Conservation (phyloP, 2,113 vertebrate species). For the Corythornis madagascariensis region DNA sequence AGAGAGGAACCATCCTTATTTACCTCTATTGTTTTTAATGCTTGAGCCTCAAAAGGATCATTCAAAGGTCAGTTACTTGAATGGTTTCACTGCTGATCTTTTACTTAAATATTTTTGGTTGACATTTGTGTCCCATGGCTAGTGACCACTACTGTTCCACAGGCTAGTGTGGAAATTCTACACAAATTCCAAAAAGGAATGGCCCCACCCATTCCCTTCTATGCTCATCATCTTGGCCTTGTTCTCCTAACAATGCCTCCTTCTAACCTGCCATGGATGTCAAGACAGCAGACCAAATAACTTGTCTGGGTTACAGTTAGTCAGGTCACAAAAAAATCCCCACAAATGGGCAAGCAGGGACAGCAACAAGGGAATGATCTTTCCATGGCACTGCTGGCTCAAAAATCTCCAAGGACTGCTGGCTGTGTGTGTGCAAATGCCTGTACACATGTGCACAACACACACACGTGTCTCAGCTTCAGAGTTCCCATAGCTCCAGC, state of each 20-base stretch:
- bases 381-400: background rate
- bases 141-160: background rate
- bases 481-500: background rate
- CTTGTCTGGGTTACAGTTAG: background rate
- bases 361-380: background rate
- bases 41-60: background rate
- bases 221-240: background rate
- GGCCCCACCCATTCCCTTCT: background rate
- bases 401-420: background rate
- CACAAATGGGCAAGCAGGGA: accelerated
- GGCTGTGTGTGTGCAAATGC: too few species aligned
- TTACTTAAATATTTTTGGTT: background rate
- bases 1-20: background rate
- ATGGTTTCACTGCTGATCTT: background rate
- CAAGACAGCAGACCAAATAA: background rate
- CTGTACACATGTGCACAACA: too few species aligned
- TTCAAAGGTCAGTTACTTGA: background rate
- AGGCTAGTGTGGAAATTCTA: background rate
- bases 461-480: background rate
- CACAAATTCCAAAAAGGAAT: background rate
- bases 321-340: background rate
- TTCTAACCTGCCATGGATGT: background rate
- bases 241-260: background rate
- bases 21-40: background rate
- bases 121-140: background rate